Conservation (phyloP, 2,888 invertebrate species). For the Caenorhabditis sp. region DNA sequence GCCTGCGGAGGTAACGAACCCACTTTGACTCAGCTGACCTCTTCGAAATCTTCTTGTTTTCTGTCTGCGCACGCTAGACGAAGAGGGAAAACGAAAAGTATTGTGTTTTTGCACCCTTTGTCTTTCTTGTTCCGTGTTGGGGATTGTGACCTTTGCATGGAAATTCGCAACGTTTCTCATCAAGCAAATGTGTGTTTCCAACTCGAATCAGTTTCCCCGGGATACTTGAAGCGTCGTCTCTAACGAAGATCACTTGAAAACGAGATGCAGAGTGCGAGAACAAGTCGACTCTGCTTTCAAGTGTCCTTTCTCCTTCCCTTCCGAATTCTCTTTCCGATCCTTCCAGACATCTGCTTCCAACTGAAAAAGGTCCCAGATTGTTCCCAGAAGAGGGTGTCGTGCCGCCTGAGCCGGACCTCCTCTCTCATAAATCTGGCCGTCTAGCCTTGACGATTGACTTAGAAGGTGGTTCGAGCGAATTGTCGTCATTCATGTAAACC, state of each 20-base stretch:
- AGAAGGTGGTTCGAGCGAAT: not conserved
- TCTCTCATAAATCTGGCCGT: not conserved
- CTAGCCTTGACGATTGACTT: not conserved
- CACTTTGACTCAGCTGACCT: slow-evolving; percentile 13
- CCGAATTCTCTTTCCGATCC: not conserved
- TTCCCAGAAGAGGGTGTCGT: slow-evolving; percentile 11
- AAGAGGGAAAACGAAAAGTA: not conserved
- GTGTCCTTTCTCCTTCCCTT: not conserved
- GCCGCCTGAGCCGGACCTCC: too few relatives aligned
- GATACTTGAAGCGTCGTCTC: not conserved
- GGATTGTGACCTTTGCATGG: too few relatives aligned
- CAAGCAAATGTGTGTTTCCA: not conserved
- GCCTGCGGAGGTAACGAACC: slow-evolving; percentile 9
- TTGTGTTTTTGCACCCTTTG: slow-evolving; percentile 2
- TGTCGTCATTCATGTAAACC: not conserved
- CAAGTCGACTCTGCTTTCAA: not conserved
- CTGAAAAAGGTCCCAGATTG: too few relatives aligned
- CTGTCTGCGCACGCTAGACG: not conserved
- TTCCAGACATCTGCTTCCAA: too few relatives aligned
- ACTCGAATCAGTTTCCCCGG: too few relatives aligned
- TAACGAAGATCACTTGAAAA: slow-evolving; percentile 1
- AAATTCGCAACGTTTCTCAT: not conserved
- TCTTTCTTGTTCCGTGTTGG: not conserved
- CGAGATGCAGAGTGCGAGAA: not conserved
- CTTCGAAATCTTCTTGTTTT: not conserved